Conservation (phyloP, 1,140 invertebrate species). For the Drosophila lini region DNA sequence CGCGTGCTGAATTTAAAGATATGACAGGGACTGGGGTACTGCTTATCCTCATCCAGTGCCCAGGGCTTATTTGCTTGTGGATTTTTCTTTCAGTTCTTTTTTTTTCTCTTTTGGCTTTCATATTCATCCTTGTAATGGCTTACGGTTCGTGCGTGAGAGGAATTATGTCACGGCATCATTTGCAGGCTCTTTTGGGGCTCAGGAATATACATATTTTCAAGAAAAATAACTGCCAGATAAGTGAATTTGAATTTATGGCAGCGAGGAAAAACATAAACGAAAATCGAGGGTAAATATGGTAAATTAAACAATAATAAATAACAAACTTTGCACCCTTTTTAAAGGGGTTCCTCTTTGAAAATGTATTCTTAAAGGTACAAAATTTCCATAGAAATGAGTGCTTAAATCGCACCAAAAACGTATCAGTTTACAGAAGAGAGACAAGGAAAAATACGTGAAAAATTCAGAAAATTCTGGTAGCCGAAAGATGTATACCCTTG, state of each 20-base stretch:
- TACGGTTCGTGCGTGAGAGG: conserved; percentile 40
- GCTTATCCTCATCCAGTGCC: conserved; percentile 45
- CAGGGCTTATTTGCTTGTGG: conserved; percentile 35
- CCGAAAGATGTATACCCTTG: background rate
- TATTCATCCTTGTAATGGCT: conserved; percentile 43
- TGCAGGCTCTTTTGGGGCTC: conserved; percentile 5
- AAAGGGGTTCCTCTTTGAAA: background rate
- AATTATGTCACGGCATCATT: conserved; percentile 42
- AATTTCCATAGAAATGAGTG: conserved; percentile 32
- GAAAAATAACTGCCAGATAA: conserved; percentile 16
- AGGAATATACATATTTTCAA: conserved; percentile 12
- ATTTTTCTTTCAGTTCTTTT: conserved; percentile 6
- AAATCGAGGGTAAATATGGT: background rate
- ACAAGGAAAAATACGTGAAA: background rate
- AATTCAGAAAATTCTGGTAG: background rate
- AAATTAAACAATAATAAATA: conserved; percentile 38
- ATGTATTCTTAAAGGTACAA: background rate
- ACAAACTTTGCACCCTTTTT: background rate
- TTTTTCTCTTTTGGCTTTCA: conserved; percentile 29
- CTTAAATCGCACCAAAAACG: conserved; percentile 11
- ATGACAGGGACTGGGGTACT: conserved; percentile 4
- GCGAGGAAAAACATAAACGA: conserved; percentile 1
- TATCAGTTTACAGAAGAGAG: conserved; percentile 16
- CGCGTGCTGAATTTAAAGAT: conserved; percentile 73
- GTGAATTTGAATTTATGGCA: conserved; percentile 22